Base-by-base conservation (phyloP, 37 sponge, comb jelly and placozoan species). In the Geodia barretti region DNA sequence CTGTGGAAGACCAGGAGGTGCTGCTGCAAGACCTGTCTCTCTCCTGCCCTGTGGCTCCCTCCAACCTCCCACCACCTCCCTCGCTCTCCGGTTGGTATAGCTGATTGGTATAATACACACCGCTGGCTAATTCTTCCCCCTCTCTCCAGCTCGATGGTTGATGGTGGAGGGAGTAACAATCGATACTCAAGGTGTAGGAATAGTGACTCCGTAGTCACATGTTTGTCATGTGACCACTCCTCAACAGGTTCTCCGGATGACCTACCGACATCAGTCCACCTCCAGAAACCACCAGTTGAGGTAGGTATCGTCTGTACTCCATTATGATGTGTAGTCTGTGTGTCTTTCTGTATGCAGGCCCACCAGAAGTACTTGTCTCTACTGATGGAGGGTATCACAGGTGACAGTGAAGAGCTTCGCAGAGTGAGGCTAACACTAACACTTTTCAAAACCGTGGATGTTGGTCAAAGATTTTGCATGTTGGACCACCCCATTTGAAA, bases 391-490 rank as follows among this genome's bases (percentile, higher is more conserved):
- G 93, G 90, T 24, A 68, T 84, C 31, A 75, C 75, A 17, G 91
- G 93, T 41, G 87, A 88, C 23, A 72, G 67, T 62, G 93, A 89
- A 31, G 93, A 93, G 38, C 25, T 88, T 0, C 78, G 90, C 41
- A 72, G 82, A 63, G 93, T 93, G 23, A 75, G 88, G 43, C n/a
- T n/a, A n/a, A n/a, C n/a, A n/a, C n/a, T n/a, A n/a, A n/a, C n/a
- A n/a, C n/a, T n/a, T n/a, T n/a, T n/a, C n/a, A n/a, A n/a, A n/a
- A n/a, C n/a, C n/a, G 19, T 66, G 30, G 68, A 25, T 9, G 9
- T 20, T 20, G 68, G 68, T 24, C 26, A 38, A 25, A 14, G 72
- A 4, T 11, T 19, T 8, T 37, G 72, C 3, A 3, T 14, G 1
- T 33, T 21, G 36, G 1, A 26, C 11, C 4, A 38, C 70, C 29